Evolutionary conservation across 1,140 invertebrate genomes (phyloP), one percentile per base, ranked within the genome.

Genomic region (Drosophila leontia): DNA sequence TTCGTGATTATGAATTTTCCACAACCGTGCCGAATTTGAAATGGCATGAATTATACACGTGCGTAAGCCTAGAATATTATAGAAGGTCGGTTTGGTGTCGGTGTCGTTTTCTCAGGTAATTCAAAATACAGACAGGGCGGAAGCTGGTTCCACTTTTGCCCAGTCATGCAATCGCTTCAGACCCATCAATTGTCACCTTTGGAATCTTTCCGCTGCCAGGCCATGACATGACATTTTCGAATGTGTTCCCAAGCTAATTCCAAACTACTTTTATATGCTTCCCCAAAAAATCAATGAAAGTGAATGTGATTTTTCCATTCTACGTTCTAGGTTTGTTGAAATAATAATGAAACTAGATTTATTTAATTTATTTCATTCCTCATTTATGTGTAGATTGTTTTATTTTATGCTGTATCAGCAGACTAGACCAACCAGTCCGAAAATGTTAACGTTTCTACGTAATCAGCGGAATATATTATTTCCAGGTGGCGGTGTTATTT

Each of bases 71-170:
- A 17, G 29, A 65, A 68, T 67, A 34, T n/a, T 51, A 12, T 32
- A 51, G 29, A 29, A 48, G 45, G 45, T 50, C 45, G 23, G 7
- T 7, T 48, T 3, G 23, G 35, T 37, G 41, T 44, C 41, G n/a
- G 9, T 51, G 26, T 39, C 2, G 11, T 17, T 29, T 15, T n/a
- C 35, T 39, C 12, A 50, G 15, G 11, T 26, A 63, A 63, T 39
- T 41, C 9, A 51, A 11, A 23, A n/a, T 34, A 5, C 67, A 47
- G 50, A 47, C 39, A 71, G 29, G 34, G 50, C 50, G 69, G 65
- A 72, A 71, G 67, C 69, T 71, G 67, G 53, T 72, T 60, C 42
- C 37, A 15, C 7, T 48, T 71, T 5, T 69, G 65, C 68, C 51
- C 26, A 37, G 69, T 72, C 69, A 72, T 71, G 45, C 29, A 72